Conservation (phyloP, 2,888 invertebrate species). For the Lasioglossum vierecki region DNA sequence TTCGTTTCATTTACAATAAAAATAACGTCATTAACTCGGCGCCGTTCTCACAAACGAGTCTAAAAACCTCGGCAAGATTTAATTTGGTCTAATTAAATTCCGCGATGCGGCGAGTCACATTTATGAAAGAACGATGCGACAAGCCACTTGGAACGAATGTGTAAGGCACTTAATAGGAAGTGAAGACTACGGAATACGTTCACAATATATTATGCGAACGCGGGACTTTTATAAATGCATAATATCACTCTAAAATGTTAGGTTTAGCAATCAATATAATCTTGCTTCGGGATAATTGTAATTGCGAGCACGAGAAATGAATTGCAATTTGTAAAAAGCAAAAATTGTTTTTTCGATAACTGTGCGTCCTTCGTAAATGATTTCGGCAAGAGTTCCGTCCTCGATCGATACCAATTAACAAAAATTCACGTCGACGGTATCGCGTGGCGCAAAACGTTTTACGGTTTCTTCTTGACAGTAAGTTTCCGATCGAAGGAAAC, state of each 20-base stretch:
- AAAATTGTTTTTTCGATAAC: neutral
- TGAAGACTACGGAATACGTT: neutral
- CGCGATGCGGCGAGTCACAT: slow-evolving; percentile 6
- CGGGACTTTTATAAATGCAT: neutral
- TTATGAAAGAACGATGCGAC: neutral
- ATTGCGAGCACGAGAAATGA: neutral
- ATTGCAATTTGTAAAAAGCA: neutral
- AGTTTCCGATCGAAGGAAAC: slow-evolving; percentile 8
- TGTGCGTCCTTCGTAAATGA: neutral
- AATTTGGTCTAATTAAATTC: slow-evolving; percentile 51
- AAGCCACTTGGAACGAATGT: neutral
- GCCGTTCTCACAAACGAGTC: slow-evolving; percentile 40
- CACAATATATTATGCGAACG: neutral
- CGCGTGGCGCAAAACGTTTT: neutral
- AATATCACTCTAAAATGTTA: neutral
- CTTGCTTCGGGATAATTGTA: neutral
- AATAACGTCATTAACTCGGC: slow-evolving; percentile 57
- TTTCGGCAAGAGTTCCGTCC: neutral
- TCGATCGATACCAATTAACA: neutral
- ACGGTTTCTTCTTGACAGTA: slow-evolving; percentile 12
- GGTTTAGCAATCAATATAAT: neutral
- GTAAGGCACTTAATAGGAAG: too few species aligned
- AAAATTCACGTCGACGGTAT: neutral
- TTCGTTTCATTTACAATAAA: slow-evolving; percentile 69
- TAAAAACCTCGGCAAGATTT: slow-evolving; percentile 47